Conservation (phyloP, 2,888 invertebrate genomes). For the Aromia moschata region DNA sequence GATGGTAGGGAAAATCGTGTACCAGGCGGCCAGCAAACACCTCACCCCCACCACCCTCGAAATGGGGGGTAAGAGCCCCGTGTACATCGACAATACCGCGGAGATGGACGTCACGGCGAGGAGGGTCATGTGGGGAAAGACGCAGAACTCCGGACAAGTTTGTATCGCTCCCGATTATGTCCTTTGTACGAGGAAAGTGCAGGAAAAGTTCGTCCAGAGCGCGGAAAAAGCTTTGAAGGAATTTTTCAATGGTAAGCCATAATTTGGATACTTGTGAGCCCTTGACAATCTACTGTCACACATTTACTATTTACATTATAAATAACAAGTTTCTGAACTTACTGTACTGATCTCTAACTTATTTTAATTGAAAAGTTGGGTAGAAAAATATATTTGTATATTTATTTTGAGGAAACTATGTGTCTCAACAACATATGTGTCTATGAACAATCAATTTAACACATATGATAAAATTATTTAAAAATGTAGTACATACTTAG, state of each 20-base stretch:
- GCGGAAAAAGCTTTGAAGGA: constrained; percentile 73
- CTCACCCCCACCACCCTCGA: constrained; percentile 81
- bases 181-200: constrained; percentile 81
- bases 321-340: no score
- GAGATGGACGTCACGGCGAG: constrained; percentile 81
- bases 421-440: no score
- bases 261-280: no score
- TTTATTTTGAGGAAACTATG: no score
- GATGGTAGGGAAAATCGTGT: constrained; percentile 86
- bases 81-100: constrained; percentile 85
- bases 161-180: constrained; percentile 97
- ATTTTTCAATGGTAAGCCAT: constrained; percentile 87
- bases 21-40: constrained; percentile 87
- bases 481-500: no score
- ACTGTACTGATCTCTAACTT: no score
- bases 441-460: no score
- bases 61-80: constrained; percentile 84
- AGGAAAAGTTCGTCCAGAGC: constrained; percentile 67
- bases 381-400: no score
- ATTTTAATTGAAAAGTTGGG: no score
- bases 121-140: constrained; percentile 95
- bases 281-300: no score
- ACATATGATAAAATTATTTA: no score
- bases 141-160: constrained; percentile 91
- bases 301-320: no score